Percentiles rank a stretch among this genome's conserved stretches.
phyloP scores from a whole-genome alignment of 2,113 vertebrate genomes.

The Marmota flaviventris region DNA sequence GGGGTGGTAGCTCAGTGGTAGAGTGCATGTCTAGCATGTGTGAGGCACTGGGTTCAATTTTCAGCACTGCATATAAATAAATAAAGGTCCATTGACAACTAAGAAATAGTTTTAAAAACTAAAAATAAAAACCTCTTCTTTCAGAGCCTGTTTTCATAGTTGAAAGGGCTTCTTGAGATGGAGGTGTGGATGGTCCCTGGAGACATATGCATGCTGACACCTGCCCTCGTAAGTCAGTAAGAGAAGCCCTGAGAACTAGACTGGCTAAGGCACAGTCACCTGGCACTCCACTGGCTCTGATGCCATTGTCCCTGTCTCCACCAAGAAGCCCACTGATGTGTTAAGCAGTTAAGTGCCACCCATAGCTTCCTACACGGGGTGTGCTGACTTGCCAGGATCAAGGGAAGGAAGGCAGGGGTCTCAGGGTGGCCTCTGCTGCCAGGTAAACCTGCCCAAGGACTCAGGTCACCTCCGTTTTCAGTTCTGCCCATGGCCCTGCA shows the following conservation, averaged over 20 bases:
- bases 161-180: background rate
- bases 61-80: too few relatives aligned
- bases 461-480: background rate
- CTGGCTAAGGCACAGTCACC: background rate
- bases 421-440: background rate
- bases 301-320: background rate
- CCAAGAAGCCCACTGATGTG: background rate
- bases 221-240: background rate
- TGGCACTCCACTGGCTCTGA: background rate
- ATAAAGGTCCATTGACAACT: too few relatives aligned
- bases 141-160: background rate
- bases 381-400: background rate
- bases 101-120: too few relatives aligned
- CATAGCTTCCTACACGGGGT: background rate
- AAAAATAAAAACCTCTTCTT: background rate
- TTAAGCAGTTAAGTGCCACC: background rate
- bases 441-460: background rate
- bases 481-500: background rate
- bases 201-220: background rate
- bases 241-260: background rate
- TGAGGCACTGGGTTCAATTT: too few relatives aligned
- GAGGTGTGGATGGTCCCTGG: background rate
- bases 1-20: too few relatives aligned
- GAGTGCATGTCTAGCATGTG: too few relatives aligned
- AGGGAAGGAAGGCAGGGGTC: background rate